Evolutionary conservation across 2,888 invertebrate genomes (phyloP).

Genomic region (Cephus spinipes): DNA sequence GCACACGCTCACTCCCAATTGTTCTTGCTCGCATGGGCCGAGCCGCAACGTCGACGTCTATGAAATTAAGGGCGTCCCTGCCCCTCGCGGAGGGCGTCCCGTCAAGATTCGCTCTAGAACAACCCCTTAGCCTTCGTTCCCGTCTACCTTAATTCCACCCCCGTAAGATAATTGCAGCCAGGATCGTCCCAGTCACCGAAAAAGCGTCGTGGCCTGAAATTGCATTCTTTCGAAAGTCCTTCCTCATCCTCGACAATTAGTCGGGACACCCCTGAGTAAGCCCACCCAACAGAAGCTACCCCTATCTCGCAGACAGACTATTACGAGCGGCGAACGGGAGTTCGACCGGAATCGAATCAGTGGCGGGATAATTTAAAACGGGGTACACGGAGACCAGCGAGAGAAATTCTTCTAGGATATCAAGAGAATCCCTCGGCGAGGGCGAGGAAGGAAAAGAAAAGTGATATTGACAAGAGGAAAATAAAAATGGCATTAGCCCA

Average conservation of each 20-base stretch:
- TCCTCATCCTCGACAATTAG: constrained; percentile 50
- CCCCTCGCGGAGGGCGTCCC: constrained; percentile 22
- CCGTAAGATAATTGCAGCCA: constrained; percentile 49
- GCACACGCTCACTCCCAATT: constrained; percentile 57
- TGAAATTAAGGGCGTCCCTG: constrained; percentile 53
- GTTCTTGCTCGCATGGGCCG: constrained; percentile 54
- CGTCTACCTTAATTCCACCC: constrained; percentile 46
- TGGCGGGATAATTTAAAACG: neutral
- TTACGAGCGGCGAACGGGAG: neutral
- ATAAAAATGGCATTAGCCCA: neutral
- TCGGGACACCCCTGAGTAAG: neutral
- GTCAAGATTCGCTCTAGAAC: constrained; percentile 30
- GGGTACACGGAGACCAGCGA: neutral
- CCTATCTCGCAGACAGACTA: neutral
- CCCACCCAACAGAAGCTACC: neutral
- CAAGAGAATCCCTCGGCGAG: neutral
- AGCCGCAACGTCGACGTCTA: constrained; percentile 40
- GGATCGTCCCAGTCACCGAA: constrained; percentile 1
- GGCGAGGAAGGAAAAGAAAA: neutral
- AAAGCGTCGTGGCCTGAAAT: constrained; percentile 34
- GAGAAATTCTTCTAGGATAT: neutral
- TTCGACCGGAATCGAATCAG: constrained; percentile 3
- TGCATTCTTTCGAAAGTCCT: constrained; percentile 51
- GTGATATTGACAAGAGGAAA: neutral
- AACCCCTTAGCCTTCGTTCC: constrained; percentile 17